A percentile compares a stretch with the other conserved stretches of the same genome.
phyloP scores from a whole-genome alignment of 2,888 invertebrate species.

The Axea sp. region DNA sequence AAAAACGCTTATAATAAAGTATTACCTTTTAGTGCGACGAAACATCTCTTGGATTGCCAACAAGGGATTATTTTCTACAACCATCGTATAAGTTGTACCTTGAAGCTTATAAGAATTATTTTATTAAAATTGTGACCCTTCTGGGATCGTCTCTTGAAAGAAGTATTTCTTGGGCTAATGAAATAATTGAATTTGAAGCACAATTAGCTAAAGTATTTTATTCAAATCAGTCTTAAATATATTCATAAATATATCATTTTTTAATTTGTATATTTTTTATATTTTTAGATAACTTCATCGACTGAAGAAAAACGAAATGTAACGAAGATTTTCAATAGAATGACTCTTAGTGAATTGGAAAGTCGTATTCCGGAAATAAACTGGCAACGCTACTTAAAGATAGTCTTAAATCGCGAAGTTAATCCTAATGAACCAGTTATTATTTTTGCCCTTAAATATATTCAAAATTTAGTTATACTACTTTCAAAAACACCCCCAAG shows the following conservation, averaged over 20 bases:
- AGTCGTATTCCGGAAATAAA: slow-evolving; percentile 85
- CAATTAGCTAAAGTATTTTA: slow-evolving; percentile 24
- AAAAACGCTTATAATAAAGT: too few relatives aligned
- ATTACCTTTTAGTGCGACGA: slow-evolving; percentile 88
- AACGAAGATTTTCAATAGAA: slow-evolving; percentile 89
- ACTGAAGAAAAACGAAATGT: slow-evolving; percentile 91
- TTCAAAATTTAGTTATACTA: slow-evolving; percentile 84
- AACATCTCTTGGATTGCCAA: slow-evolving; percentile 85
- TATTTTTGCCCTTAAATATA: slow-evolving; percentile 86
- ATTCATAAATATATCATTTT: neutral
- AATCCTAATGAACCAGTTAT: slow-evolving; percentile 85
- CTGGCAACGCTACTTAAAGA: slow-evolving; percentile 86
- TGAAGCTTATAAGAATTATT: slow-evolving; percentile 89
- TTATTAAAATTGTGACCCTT: slow-evolving; percentile 86
- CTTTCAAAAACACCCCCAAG: slow-evolving; percentile 79
- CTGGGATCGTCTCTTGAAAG: slow-evolving; percentile 85
- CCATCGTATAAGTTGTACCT: slow-evolving; percentile 84
- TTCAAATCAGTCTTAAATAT: too few relatives aligned
- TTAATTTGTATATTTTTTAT: slow-evolving; percentile 8
- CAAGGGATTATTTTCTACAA: slow-evolving; percentile 88
- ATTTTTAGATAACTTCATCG: slow-evolving; percentile 87
- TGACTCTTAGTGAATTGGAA: slow-evolving; percentile 86
- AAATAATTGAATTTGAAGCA: slow-evolving; percentile 79
- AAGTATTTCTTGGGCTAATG: slow-evolving; percentile 84
- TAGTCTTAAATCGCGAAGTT: slow-evolving; percentile 84